phyloP scores from a whole-genome alignment of 2,888 invertebrate species.

The Melieria picta region DNA sequence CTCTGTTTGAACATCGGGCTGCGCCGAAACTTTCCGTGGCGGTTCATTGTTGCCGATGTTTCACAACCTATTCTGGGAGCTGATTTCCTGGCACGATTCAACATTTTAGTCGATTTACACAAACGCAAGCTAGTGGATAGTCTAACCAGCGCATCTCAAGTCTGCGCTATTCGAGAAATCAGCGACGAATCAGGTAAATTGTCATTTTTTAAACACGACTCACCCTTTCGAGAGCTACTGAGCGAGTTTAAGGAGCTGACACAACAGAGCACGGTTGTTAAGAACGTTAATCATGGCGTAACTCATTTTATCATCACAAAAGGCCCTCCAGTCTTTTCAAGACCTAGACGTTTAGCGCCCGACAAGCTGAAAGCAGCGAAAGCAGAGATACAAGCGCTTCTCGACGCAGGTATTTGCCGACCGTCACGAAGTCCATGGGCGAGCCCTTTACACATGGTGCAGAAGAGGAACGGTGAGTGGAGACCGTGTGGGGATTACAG shows the following conservation, averaged over 20 bases:
- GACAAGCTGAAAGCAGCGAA: conserved; percentile 37
- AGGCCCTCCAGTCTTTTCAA: conserved; percentile 33
- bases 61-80: conserved; percentile 35
- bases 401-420: conserved; percentile 61
- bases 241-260: conserved; percentile 29
- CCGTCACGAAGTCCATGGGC: conserved; percentile 63
- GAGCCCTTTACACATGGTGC: conserved; percentile 54
- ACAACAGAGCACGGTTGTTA: background rate
- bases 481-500: conserved; percentile 40
- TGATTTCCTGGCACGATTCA: conserved; percentile 29
- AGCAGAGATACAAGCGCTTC: conserved; percentile 32
- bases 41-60: conserved; percentile 34
- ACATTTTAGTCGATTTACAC: conserved; percentile 19
- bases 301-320: conserved; percentile 35
- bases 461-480: conserved; percentile 44
- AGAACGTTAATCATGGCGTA: background rate
- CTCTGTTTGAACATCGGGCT: conserved; percentile 30
- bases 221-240: conserved; percentile 29
- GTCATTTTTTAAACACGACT: conserved; percentile 28
- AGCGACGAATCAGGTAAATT: conserved; percentile 19
- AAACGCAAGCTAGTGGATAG: conserved; percentile 31
- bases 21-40: background rate
- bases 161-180: conserved; percentile 11
- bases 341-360: conserved; percentile 49
- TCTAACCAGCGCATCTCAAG: conserved; percentile 18